phyloP scores from a whole-genome alignment of 2,113 vertebrate genomes.

The Xiphophorus maculatus region DNA sequence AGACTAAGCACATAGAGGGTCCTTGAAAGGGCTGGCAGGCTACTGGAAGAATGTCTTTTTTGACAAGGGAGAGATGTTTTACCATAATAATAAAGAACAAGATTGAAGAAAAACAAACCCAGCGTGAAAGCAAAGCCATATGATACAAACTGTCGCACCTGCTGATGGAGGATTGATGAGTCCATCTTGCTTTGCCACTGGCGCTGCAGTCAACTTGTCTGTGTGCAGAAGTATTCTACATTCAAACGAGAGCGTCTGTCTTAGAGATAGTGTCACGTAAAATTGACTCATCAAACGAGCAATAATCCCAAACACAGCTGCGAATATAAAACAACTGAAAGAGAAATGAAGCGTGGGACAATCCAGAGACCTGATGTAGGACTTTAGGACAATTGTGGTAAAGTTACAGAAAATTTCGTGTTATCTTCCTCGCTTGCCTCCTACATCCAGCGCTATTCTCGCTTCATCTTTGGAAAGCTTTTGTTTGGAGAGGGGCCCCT shows the following conservation, averaged over 20 bases:
- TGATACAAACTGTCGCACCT: not conserved
- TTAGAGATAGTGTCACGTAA: no score
- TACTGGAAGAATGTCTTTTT: not conserved
- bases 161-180: not conserved
- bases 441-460: not conserved
- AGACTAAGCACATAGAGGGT: not conserved
- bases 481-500: slow-evolving; percentile 42
- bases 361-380: no score
- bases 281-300: no score
- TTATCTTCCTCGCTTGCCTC: not conserved
- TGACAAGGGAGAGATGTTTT: not conserved
- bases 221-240: no score
- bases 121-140: not conserved
- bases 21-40: not conserved
- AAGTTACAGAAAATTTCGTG: not conserved
- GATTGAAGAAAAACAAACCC: not conserved
- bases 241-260: no score
- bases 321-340: no score
- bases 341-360: no score
- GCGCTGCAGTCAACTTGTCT: no score
- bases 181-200: not conserved
- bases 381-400: no score
- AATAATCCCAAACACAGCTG: no score
- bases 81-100: not conserved
- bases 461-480: slow-evolving; percentile 34